phyloP scores from a whole-genome alignment of 2,888 invertebrate species.

The Hymenopus coronatus region DNA sequence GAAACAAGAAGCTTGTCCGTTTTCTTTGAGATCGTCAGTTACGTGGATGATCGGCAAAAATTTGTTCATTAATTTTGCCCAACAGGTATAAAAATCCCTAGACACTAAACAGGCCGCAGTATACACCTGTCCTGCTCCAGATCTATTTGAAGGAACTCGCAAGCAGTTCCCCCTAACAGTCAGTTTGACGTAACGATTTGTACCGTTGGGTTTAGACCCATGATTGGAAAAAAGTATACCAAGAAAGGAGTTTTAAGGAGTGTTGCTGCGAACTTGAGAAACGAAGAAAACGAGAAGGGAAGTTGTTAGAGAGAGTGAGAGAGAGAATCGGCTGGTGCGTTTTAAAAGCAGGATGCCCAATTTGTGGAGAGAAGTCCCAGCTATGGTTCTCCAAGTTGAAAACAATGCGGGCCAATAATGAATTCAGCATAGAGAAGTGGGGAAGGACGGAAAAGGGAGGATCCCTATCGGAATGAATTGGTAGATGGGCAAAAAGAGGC shows the following conservation, averaged over 20 bases:
- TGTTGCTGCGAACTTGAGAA: neutral
- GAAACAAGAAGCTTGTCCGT: no score
- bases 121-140: no score
- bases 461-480: slow-evolving; percentile 6
- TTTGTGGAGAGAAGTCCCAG: slow-evolving; percentile 17
- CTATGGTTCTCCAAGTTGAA: slow-evolving; percentile 3
- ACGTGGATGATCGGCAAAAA: no score
- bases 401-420: slow-evolving; percentile 26
- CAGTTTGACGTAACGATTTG: neutral
- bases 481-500: neutral
- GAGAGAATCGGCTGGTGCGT: neutral
- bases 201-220: neutral
- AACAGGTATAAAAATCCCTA: no score
- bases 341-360: slow-evolving; percentile 7
- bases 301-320: neutral
- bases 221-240: neutral
- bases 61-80: no score
- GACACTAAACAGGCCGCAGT: no score
- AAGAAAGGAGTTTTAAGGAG: neutral
- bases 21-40: no score
- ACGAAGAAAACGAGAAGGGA: neutral
- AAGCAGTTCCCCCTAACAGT: neutral
- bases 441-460: slow-evolving; percentile 16
- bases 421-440: slow-evolving; percentile 13
- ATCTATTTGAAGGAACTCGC: no score